Evolutionary conservation across 2,888 invertebrate species (phyloP).

Genomic region (Aleiodes alternator): DNA sequence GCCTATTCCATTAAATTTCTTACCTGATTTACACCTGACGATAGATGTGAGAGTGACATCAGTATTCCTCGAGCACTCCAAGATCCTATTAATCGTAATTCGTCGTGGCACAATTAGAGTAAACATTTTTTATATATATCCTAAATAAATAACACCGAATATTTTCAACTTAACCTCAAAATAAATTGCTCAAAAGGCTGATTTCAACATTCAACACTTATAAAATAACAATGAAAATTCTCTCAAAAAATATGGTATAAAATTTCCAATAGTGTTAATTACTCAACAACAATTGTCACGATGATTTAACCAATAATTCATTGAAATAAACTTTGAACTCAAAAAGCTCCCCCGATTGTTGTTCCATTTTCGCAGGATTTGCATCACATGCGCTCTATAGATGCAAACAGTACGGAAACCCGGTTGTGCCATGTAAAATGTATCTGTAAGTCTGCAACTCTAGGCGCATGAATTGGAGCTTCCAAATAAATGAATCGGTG

Average conservation of each 20-base stretch:
- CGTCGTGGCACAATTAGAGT: slow-evolving; percentile 50
- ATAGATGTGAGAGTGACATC: slow-evolving; percentile 55
- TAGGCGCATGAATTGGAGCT: too few relatives aligned
- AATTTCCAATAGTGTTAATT: too few relatives aligned
- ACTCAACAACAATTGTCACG: slow-evolving; percentile 11
- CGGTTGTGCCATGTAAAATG: too few relatives aligned
- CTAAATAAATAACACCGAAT: slow-evolving; percentile 5
- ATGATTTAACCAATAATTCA: not conserved
- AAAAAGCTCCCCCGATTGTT: not conserved
- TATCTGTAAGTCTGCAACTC: too few relatives aligned
- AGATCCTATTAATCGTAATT: slow-evolving; percentile 54
- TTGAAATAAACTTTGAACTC: not conserved
- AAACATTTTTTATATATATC: slow-evolving; percentile 52
- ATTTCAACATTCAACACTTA: not conserved
- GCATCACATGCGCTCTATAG: slow-evolving; percentile 14
- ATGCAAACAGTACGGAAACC: too few relatives aligned
- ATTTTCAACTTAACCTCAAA: not conserved
- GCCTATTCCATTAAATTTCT: slow-evolving; percentile 36
- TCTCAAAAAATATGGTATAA: too few relatives aligned
- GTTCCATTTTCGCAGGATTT: slow-evolving; percentile 11
- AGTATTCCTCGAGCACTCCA: slow-evolving; percentile 54
- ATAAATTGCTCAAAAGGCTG: not conserved
- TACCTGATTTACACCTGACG: slow-evolving; percentile 65
- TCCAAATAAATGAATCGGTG: too few relatives aligned
- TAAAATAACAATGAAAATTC: slow-evolving; percentile 41